Conservation (phyloP, 2,888 invertebrate species). For the Galeruca laticollis region DNA sequence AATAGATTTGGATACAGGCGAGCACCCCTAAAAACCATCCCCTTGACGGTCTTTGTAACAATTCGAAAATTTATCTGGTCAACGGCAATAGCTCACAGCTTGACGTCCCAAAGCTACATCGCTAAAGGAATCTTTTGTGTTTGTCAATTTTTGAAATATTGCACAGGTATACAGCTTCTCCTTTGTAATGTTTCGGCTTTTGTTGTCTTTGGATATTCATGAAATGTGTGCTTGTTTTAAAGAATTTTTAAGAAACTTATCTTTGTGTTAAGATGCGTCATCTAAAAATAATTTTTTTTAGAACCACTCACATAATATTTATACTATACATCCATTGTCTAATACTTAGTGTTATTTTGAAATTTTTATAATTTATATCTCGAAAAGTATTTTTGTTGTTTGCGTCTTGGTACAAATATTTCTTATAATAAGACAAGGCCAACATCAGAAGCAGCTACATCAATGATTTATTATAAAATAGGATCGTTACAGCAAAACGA, state of each 20-base stretch:
- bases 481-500: no score
- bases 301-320: no score
- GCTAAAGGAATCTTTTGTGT: constrained; percentile 62
- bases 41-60: constrained; percentile 29
- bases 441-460: no score
- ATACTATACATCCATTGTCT: no score
- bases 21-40: constrained; percentile 47
- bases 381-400: no score
- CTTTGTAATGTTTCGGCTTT: constrained; percentile 36
- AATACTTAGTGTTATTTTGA: no score
- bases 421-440: no score
- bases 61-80: constrained; percentile 44
- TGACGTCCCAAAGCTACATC: constrained; percentile 64
- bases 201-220: constrained; percentile 31
- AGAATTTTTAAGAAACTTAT: background rate
- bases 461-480: no score
- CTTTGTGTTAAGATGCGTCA: no score
- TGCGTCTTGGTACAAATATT: no score
- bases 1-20: constrained; percentile 56
- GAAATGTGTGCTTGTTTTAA: constrained; percentile 36
- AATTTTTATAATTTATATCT: no score
- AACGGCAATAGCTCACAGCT: constrained; percentile 55
- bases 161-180: constrained; percentile 56
- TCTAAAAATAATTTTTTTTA: no score
- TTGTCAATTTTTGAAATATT: constrained; percentile 65